Evolutionary conservation across 2,888 invertebrate species (phyloP).

Genomic region (Nipponacmea schrenckii): DNA sequence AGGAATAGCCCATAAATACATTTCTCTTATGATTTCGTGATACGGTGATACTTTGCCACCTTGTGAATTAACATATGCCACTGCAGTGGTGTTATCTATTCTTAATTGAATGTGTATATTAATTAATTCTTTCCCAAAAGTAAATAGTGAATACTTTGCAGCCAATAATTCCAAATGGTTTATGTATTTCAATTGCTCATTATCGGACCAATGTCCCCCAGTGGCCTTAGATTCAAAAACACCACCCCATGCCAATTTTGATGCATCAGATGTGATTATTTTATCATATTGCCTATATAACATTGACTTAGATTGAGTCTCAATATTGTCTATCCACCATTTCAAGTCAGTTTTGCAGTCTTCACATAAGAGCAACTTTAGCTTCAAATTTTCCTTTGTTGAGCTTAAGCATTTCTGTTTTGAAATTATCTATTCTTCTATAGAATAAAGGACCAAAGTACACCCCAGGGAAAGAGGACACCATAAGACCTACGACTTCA

Average conservation of each 20-base stretch:
- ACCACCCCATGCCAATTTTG: constrained; percentile 10
- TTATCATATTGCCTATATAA: background rate
- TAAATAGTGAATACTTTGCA: background rate
- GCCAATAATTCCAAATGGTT: constrained; percentile 10
- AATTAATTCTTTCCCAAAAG: background rate
- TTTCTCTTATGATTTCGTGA: constrained; percentile 9
- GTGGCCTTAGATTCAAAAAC: background rate
- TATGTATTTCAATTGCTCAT: constrained; percentile 8
- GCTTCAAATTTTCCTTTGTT: constrained; percentile 8
- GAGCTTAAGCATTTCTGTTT: background rate
- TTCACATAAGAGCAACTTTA: background rate
- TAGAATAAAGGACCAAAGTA: background rate
- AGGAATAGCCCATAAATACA: constrained; percentile 14
- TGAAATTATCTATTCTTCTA: background rate
- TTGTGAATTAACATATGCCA: constrained; percentile 6
- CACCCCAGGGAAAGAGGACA: constrained; percentile 3
- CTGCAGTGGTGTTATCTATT: constrained; percentile 10
- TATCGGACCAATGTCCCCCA: constrained; percentile 1
- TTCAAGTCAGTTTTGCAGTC: constrained; percentile 11
- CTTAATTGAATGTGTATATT: constrained; percentile 1
- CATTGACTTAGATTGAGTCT: background rate
- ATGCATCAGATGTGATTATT: constrained; percentile 8
- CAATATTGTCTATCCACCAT: constrained; percentile 12
- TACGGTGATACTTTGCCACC: constrained; percentile 9
- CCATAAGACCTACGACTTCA: constrained; percentile 2